Conservation (phyloP, 2,113 vertebrate genomes). For the Calonectris borealis region DNA sequence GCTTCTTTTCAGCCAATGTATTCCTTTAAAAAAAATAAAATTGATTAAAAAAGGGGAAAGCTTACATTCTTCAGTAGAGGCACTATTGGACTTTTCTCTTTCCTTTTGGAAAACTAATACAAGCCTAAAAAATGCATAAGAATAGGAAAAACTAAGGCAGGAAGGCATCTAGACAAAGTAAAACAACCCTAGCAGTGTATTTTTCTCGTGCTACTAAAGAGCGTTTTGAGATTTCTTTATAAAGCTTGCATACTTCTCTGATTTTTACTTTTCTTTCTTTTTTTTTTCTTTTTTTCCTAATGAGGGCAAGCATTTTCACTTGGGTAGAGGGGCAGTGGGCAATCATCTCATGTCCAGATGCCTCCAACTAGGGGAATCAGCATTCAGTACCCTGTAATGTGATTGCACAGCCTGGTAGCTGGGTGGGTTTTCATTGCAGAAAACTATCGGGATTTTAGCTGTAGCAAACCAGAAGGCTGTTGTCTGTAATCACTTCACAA, state of each 20-base stretch:
- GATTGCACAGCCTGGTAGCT: not conserved
- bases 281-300: too few species aligned
- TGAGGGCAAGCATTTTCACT: not conserved
- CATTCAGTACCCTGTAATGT: not conserved
- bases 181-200: not conserved
- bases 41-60: not conserved
- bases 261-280: not conserved
- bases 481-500: not conserved
- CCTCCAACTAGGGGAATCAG: not conserved
- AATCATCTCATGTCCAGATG: not conserved
- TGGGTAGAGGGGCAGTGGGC: not conserved
- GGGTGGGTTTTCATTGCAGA: not conserved
- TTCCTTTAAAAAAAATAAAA: not conserved
- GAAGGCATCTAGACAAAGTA: not conserved
- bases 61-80: not conserved
- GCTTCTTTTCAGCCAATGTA: not conserved
- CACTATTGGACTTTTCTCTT: not conserved
- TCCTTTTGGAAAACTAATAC: not conserved
- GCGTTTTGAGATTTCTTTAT: not conserved
- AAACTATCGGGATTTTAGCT: not conserved
- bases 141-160: not conserved
- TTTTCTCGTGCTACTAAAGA: not conserved
- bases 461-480: not conserved
- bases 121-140: not conserved
- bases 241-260: not conserved